phyloP scores from a whole-genome alignment of 1,140 invertebrate species.

The Aphelinus atriplicis region DNA sequence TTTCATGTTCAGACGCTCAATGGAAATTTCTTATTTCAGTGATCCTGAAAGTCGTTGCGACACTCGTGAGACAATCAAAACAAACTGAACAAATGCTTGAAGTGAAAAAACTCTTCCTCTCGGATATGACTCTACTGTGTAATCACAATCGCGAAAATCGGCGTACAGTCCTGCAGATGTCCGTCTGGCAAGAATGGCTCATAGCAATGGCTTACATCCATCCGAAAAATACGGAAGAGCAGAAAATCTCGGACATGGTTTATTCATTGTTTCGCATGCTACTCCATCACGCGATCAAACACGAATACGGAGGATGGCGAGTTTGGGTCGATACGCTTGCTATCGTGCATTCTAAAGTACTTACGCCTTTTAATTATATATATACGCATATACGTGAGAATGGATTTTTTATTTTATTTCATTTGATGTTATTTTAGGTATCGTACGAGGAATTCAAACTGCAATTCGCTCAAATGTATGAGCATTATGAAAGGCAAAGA shows the following conservation, averaged over 20 bases:
- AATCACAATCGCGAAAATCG: constrained; percentile 98
- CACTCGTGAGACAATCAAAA: constrained; percentile 95
- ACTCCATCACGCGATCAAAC: constrained; percentile 98
- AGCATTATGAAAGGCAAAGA: constrained; percentile 92
- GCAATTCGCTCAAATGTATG: constrained; percentile 96
- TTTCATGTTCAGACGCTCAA: constrained; percentile 14
- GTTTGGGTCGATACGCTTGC: constrained; percentile 99
- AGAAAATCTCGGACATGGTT: constrained; percentile 98
- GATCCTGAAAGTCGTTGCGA: constrained; percentile 98
- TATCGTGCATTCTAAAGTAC: constrained; percentile 98
- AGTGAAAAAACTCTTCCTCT: constrained; percentile 96
- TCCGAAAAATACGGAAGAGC: constrained; percentile 93
- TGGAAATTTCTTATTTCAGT: constrained; percentile 71
- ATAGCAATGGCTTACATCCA: constrained; percentile 99
- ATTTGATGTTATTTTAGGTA: constrained; percentile 68
- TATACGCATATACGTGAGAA: too few relatives aligned
- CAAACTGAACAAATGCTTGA: constrained; percentile 90
- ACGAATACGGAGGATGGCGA: constrained; percentile 99
- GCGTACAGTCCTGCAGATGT: constrained; percentile 98
- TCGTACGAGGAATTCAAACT: constrained; percentile 97
- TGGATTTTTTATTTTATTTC: too few relatives aligned
- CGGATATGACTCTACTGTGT: constrained; percentile 96
- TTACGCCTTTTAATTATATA: constrained; percentile 17
- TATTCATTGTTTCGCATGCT: constrained; percentile 97
- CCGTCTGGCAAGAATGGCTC: constrained; percentile 99